A percentile compares a stretch with the other conserved stretches of the same genome.
Evolutionary conservation across 2,888 invertebrate genomes (phyloP).

Genomic region (Heterodera filipjevi): DNA sequence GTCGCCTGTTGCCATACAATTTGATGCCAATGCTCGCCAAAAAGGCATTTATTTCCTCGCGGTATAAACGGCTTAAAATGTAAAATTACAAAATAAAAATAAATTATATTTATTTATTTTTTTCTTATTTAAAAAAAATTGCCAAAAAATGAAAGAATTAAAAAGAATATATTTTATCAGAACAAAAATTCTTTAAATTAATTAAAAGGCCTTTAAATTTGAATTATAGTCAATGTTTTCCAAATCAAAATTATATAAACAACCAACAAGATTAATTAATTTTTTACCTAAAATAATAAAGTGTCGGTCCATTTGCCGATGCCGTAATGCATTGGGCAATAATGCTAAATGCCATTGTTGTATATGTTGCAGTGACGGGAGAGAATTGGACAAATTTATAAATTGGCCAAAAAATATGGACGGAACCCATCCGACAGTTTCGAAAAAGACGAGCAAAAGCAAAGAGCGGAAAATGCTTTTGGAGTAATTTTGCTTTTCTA

Average conservation of each 20-base stretch:
- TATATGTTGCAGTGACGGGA: background rate
- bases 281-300: background rate
- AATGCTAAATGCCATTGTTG: background rate
- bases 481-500: background rate
- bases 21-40: background rate
- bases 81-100: too few species aligned
- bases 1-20: too few species aligned
- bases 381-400: background rate
- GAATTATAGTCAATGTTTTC: too few species aligned
- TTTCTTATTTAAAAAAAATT: too few species aligned
- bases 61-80: background rate
- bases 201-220: too few species aligned
- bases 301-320: background rate
- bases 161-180: too few species aligned
- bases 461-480: conserved; percentile 9
- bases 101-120: too few species aligned
- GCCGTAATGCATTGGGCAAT: background rate
- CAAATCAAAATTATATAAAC: background rate
- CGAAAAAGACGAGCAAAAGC: background rate
- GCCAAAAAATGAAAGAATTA: too few species aligned
- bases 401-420: background rate
- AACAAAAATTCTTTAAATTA: too few species aligned
- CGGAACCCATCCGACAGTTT: background rate
- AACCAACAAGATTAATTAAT: too few species aligned
- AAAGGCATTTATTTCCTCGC: background rate